Evolutionary conservation across 2,113 vertebrate genomes (phyloP), one percentile per base, ranked within the genome.

Genomic region (Neopipo cinnamomea): DNA sequence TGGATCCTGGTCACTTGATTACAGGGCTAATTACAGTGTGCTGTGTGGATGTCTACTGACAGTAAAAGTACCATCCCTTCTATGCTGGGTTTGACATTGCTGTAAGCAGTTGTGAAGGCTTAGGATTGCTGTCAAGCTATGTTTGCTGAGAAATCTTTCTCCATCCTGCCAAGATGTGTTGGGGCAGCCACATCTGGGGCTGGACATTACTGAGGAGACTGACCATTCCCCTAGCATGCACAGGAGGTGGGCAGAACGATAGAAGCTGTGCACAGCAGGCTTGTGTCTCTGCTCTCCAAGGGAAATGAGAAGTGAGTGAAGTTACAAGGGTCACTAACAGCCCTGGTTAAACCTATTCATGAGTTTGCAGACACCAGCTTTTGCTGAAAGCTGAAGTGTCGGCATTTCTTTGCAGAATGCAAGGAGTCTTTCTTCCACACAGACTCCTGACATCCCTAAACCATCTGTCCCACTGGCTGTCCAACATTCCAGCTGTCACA

Each of bases 191-290:
- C 21, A 27, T 30, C 23, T 35, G 55, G 58, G 35, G 35, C 18
- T 59, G 52, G 50, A 19, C 4, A 0, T 41, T 1, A 2, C 50
- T 0, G 2, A 65, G 73, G 44, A 88, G n/a, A 42, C 61, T 3
- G 1, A 27, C 23, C 39, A 4, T 58, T 61, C 39, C 39, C 25
- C 7, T 9, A 8, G 65, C 44, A 15, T 1, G 1, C 21, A 7
- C 3, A 9, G 39, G 44, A 37, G 39, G 9, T 21, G 31, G 35
- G 30, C 59, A 41, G 53, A 78, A 53, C 2, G 1, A 8, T 21
- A 12, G 59, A 50, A 86, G 22, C 56, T 53, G 18, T 24, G 39
- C 30, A 17, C 9, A 39, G 31, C 52, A 55, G 31, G 27, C 50
- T 61, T 3, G 0, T 19, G 18, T 49, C 58, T 62, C 41, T 50